Percentiles rank a stretch among this genome's conserved stretches.
Evolutionary conservation across 2,888 invertebrate species (phyloP).

Genomic region (Lepidonotus clava): DNA sequence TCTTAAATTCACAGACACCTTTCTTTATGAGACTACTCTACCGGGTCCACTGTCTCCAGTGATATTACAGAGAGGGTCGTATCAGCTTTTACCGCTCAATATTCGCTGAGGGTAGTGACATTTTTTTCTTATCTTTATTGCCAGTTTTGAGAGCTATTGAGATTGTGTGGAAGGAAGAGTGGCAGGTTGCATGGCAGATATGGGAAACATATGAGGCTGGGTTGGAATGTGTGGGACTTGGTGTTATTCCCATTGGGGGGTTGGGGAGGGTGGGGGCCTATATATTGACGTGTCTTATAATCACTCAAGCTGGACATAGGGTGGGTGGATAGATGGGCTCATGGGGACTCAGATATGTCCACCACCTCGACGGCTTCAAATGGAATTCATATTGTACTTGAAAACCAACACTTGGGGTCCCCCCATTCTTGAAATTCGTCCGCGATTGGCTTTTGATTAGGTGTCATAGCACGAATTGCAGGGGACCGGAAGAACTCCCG

Average conservation of each 20-base stretch:
- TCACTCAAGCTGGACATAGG: too few species aligned
- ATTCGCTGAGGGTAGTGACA: too few species aligned
- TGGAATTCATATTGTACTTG: conserved; percentile 15
- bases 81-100: too few species aligned
- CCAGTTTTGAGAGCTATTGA: too few species aligned
- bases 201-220: background rate
- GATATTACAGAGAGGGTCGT: too few species aligned
- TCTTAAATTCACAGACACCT: too few species aligned
- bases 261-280: too few species aligned
- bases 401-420: background rate
- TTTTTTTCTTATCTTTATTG: too few species aligned
- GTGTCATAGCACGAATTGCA: conserved; percentile 32
- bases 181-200: background rate
- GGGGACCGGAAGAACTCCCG: background rate
- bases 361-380: background rate
- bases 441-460: conserved; percentile 16
- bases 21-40: too few species aligned
- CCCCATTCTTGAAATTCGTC: background rate
- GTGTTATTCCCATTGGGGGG: background rate
- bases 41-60: too few species aligned
- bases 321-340: too few species aligned
- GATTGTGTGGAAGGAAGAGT: background rate
- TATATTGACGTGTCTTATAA: too few species aligned
- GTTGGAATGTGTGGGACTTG: background rate
- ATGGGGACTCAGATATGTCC: background rate